Percentiles rank a stretch among this genome's conserved stretches.
Conservation (phyloP, 2,113 vertebrate genomes). For the Dicaeum eximium region DNA sequence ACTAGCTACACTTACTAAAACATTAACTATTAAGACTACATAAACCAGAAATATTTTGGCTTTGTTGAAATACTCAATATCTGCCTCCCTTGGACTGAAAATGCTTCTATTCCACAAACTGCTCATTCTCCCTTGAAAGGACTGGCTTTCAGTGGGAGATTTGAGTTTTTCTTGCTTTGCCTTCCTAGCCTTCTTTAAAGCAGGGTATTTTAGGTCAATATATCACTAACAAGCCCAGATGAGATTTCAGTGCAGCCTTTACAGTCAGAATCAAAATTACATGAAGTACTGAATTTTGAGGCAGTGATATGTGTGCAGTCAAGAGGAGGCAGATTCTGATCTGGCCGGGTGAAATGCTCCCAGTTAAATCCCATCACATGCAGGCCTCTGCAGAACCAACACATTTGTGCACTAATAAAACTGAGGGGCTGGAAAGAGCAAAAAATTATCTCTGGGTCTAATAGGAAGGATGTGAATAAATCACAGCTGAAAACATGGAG, state of each 20-base stretch:
- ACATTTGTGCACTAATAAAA: not conserved
- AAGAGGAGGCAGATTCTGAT: not conserved
- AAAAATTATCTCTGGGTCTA: not conserved
- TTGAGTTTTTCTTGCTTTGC: not conserved
- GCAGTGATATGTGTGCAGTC: not conserved
- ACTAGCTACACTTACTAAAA: not conserved
- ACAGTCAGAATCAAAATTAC: conserved; percentile 31
- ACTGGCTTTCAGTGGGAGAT: not conserved
- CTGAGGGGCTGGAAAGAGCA: not conserved
- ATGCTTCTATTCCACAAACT: not conserved
- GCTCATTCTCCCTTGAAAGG: not conserved
- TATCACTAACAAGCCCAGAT: conserved; percentile 2
- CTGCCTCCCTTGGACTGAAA: not conserved
- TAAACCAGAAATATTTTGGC: not conserved
- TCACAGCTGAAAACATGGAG: not conserved
- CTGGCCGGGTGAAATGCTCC: not conserved
- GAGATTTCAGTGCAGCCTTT: conserved; percentile 15
- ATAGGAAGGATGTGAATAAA: not conserved
- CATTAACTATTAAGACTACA: not conserved
- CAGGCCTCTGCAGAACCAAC: not conserved
- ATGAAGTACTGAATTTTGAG: not conserved
- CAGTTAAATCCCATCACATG: not conserved
- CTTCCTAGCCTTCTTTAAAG: not conserved
- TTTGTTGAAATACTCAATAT: not conserved
- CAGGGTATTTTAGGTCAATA: not conserved